Base-by-base conservation (phyloP, 2,888 invertebrate species). In the Nomada ferruginata region DNA sequence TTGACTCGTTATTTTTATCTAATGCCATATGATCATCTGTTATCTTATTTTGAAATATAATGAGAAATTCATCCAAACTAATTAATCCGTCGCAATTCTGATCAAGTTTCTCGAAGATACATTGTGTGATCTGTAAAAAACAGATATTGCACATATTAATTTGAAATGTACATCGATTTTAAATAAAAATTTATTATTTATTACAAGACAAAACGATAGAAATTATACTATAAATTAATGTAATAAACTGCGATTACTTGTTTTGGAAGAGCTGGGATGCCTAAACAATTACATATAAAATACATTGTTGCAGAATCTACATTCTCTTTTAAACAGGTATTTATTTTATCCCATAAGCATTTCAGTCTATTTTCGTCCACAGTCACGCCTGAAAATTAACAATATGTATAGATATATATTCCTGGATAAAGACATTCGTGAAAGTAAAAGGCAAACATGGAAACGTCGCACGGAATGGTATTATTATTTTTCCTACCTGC, bases 101-200 rank as follows among this genome's bases (percentile, higher is more conserved):
- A 87, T 96, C 95, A 63, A 96, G 93, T 89, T 96, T 96, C 79
- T 95, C 95, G 90, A 96, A 96, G 66, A 97, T 94, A 90, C 96
- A 95, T 84, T 95, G 92, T 23, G 95, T 91, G 79, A 94, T 94
- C 95, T 95, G 89, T 18, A 65, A n/a, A 64, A 57, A 71, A 11
- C 76, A 64, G 66, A 53, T 60, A 26, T n/a, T 70, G 53, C 60
- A 57, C 18, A 23, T 18, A 10, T 47, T 23, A 15, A 65, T 1
- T 53, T 13, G n/a, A 53, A 47, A 52, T 60, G 29, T 18, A 20
- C 9, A 60, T 20, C n/a, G 2, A 36, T 69, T 26, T 23, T 23
- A 42, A 44, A 15, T n/a, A 20, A 26, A 52, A 2, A 5, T 13
- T 10, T 42, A 29, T 15, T 70, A 60, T 29, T 44, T 18, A 44